A percentile compares a stretch with the other conserved stretches of the same genome.
These are phyloP conservation scores for Heliocidaris erythrogramma DNA, from an alignment of 35 echinoderm and acorn worm species.

Conservation along the genomic window DNA sequence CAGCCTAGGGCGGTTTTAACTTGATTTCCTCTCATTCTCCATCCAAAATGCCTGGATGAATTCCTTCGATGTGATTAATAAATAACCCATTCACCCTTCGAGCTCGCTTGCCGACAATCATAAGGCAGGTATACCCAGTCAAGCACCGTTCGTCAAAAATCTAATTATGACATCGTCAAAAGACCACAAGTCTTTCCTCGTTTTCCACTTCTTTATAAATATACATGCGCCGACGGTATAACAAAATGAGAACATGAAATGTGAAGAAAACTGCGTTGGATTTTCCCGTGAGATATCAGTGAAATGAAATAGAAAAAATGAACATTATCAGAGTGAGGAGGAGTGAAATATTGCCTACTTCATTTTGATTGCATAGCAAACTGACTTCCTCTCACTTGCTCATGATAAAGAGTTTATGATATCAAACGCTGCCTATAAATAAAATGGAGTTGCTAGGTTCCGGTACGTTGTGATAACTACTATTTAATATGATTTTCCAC, in stretches of 20 bases:
- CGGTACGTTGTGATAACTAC: no score
- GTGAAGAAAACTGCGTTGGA: background rate
- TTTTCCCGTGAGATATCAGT: no score
- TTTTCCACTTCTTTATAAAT: background rate
- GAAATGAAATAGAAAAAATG: background rate
- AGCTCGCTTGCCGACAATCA: background rate
- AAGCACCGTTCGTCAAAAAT: background rate
- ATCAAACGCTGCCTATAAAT: no score
- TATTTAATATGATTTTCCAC: no score
- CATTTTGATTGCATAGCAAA: no score
- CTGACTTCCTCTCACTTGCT: no score
- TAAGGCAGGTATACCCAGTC: background rate
- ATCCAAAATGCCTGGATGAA: background rate
- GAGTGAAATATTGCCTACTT: background rate
- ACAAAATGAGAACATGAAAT: background rate
- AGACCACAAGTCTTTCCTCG: background rate
- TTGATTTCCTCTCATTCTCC: slow-evolving; percentile 9
- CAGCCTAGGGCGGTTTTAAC: background rate
- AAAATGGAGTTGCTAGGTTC: no score
- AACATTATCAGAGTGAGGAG: background rate
- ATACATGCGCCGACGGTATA: background rate
- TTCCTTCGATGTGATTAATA: background rate
- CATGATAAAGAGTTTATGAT: no score
- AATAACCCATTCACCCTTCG: slow-evolving; percentile 7
- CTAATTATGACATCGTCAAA: background rate